Percentiles rank a stretch among this genome's conserved stretches.
Conservation (phyloP, 2,888 invertebrate species). For the Rotaria macrura region DNA sequence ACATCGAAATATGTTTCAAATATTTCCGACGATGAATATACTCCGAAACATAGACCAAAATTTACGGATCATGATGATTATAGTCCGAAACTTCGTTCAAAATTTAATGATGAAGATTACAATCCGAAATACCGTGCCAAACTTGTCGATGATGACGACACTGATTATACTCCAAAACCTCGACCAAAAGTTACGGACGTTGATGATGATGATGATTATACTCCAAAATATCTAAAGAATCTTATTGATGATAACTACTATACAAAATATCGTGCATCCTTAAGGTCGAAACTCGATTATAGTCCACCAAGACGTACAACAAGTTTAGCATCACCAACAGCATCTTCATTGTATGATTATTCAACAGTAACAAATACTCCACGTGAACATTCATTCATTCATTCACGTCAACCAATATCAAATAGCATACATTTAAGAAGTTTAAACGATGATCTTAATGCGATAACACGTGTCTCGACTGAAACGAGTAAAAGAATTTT, state of each 20-base stretch:
- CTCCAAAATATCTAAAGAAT: neutral
- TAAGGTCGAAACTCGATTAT: neutral
- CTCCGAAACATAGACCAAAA: neutral
- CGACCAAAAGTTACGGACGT: neutral
- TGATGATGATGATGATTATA: neutral
- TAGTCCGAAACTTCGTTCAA: neutral
- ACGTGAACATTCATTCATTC: neutral
- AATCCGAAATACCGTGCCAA: neutral
- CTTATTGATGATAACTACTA: neutral
- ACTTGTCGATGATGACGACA: neutral
- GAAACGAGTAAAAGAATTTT: conserved; percentile 1
- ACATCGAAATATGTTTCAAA: neutral
- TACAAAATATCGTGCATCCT: neutral
- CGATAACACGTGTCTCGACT: neutral
- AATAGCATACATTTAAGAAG: neutral
- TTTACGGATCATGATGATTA: neutral
- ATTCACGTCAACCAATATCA: neutral
- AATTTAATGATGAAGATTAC: too few relatives aligned
- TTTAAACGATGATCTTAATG: conserved; percentile 14
- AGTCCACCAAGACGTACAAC: conserved; percentile 20
- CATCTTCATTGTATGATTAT: neutral
- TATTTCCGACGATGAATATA: neutral
- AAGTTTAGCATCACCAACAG: neutral
- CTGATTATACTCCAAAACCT: neutral
- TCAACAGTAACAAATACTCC: neutral